Conservation (phyloP, 2,888 invertebrate species). For the Germaria angustata region DNA sequence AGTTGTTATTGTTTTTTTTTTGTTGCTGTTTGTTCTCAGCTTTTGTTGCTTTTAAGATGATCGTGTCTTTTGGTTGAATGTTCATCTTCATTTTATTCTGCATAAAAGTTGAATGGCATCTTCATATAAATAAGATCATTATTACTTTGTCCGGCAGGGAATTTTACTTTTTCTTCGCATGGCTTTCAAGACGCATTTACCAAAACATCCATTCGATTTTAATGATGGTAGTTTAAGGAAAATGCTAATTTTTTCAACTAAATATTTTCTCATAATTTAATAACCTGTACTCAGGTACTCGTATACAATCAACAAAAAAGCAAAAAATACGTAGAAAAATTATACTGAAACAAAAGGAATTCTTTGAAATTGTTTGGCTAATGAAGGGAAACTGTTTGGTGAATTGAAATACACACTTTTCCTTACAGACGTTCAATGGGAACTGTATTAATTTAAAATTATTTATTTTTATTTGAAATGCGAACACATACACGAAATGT, state of each 20-base stretch:
- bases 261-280: constrained; percentile 66
- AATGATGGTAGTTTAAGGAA: constrained; percentile 66
- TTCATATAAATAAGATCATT: constrained; percentile 57
- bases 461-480: constrained; percentile 1
- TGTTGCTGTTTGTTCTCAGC: not conserved
- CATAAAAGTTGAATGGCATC: constrained; percentile 65
- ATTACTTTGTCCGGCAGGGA: constrained; percentile 39
- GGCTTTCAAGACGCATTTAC: constrained; percentile 57
- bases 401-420: not conserved
- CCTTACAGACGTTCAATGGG: constrained; percentile 30
- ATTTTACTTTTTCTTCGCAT: constrained; percentile 37
- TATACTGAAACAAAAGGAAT: constrained; percentile 45
- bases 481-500: not conserved
- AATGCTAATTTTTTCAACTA: constrained; percentile 63
- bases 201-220: constrained; percentile 64
- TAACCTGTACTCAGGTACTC: constrained; percentile 43
- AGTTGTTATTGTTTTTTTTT: constrained; percentile 5
- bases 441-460: constrained; percentile 43
- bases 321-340: not conserved
- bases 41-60: constrained; percentile 36
- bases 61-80: constrained; percentile 30
- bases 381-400: constrained; percentile 54
- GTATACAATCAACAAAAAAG: not conserved
- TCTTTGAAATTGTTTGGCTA: constrained; percentile 52
- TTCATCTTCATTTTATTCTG: constrained; percentile 55